phyloP scores from a whole-genome alignment of 2,113 vertebrate species.

The Tenebrosternarchus preto region DNA sequence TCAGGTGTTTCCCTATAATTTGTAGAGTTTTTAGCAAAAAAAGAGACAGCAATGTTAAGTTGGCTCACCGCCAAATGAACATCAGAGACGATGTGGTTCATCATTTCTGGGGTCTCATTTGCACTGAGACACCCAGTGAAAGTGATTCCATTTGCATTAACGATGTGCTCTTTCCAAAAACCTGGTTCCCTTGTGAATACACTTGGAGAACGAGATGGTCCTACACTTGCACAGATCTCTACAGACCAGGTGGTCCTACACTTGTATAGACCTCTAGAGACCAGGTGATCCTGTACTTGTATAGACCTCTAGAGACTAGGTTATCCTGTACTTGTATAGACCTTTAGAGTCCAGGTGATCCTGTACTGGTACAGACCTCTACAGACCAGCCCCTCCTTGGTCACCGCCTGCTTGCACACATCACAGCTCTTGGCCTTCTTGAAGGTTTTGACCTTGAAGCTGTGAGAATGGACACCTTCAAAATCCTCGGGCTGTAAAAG shows the following conservation, averaged over 20 bases:
- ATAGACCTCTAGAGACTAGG: conserved; percentile 81
- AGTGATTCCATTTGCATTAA: no score
- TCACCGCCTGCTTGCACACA: conserved; percentile 92
- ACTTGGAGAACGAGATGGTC: conserved; percentile 78
- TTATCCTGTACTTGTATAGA: conserved; percentile 73
- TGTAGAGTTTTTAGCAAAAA: no score
- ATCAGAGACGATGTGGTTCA: no score
- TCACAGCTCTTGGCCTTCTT: conserved; percentile 93
- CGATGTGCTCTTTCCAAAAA: no score
- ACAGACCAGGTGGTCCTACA: conserved; percentile 86
- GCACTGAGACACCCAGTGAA: no score
- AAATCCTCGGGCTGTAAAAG: conserved; percentile 84
- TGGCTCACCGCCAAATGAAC: no score
- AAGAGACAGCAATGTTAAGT: no score
- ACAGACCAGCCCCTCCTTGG: conserved; percentile 89
- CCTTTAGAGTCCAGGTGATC: not conserved
- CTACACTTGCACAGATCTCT: conserved; percentile 68
- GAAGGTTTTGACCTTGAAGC: conserved; percentile 92
- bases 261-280: conserved; percentile 76
- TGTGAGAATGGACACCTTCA: conserved; percentile 85
- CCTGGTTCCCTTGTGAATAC: no score
- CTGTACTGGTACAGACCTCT: conserved; percentile 65
- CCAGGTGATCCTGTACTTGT: conserved; percentile 79
- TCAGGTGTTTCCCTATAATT: no score
- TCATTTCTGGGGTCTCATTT: no score